A percentile compares a stretch with the other conserved stretches of the same genome.
phyloP scores from a whole-genome alignment of 2,888 invertebrate species.

The Stegana nigrithorax region DNA sequence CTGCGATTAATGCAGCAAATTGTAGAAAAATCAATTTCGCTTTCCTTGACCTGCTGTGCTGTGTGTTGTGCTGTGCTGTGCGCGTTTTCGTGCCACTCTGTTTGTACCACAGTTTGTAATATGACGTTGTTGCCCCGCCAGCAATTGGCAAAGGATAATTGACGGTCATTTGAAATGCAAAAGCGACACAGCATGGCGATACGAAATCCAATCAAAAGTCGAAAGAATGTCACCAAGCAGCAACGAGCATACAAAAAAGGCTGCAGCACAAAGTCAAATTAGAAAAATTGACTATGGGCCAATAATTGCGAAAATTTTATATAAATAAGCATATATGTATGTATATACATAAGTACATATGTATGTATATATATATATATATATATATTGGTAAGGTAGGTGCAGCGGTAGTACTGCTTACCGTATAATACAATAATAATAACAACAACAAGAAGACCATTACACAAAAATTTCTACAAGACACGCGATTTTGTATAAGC shows the following conservation, averaged over 20 bases:
- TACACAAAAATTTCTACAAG: background rate
- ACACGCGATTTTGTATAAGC: slow-evolving; percentile 14
- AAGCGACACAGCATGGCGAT: slow-evolving; percentile 38
- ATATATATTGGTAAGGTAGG: no score
- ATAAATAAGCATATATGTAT: no score
- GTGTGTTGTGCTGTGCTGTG: no score
- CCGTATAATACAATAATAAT: background rate
- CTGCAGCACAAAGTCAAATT: background rate
- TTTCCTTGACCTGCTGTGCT: slow-evolving; percentile 55
- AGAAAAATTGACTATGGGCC: slow-evolving; percentile 41
- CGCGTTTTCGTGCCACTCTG: no score
- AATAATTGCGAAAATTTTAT: slow-evolving; percentile 34
- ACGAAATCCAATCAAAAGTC: slow-evolving; percentile 46
- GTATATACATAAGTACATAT: no score
- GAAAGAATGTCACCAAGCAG: slow-evolving; percentile 53
- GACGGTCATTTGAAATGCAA: slow-evolving; percentile 60
- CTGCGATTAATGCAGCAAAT: no score
- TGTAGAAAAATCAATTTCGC: slow-evolving; percentile 55
- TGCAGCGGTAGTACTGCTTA: no score
- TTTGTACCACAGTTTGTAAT: no score
- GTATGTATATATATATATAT: no score
- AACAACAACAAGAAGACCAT: slow-evolving; percentile 6
- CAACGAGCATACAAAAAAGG: background rate
- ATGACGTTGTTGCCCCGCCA: no score
- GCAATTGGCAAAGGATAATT: slow-evolving; percentile 62